Base-by-base conservation (phyloP, 2,888 invertebrate genomes). In the Papilio gigon region DNA sequence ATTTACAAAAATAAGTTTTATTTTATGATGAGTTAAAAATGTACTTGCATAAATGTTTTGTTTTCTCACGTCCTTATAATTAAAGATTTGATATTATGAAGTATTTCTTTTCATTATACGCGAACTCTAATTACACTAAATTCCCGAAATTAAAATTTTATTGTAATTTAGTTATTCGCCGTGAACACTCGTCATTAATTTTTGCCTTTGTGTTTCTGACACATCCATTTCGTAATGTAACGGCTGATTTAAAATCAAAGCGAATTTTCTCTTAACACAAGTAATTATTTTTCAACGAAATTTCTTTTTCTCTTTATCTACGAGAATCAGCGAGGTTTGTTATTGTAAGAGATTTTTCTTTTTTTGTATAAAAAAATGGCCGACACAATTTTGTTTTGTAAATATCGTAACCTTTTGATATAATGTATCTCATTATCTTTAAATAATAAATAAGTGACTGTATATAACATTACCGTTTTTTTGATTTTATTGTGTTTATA, bases 351-450 rank as follows among this genome's bases (percentile, higher is more conserved):
- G 50, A 53, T 53, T 53, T 53, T n/a, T 27, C 27, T 56, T 30
- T 30, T 56, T 30, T 56, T 27, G 17, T 30, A n/a, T 30, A 9
- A 56, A 12, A 50, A n/a, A 27, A 22, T 53, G 8, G 2, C 14
- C 2, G 27, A 53, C n/a, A 53, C 27, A 25, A 25, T 53, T 27
- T 53, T 53, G n/a, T 53, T 53, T 53, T 53, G 53, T 53, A 8
- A 50, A 50, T 12, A 53, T 53, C 27, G n/a, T 53, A 53, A 53
- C 53, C 5, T 53, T 53, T 53, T 50, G 25, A 11, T n/a, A 27
- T 27, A 53, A 53, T 27, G 27, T n/a, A 53, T 27, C 27, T 25
- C 53, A 53, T 53, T 53, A 27, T 53, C n/a, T 27, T 27, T 53
- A 27, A 27, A 53, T 47, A 47, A 47, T 47, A 47, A 22, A 47